phyloP scores from a whole-genome alignment of 2,113 vertebrate species.

The Zosterops lateralis region DNA sequence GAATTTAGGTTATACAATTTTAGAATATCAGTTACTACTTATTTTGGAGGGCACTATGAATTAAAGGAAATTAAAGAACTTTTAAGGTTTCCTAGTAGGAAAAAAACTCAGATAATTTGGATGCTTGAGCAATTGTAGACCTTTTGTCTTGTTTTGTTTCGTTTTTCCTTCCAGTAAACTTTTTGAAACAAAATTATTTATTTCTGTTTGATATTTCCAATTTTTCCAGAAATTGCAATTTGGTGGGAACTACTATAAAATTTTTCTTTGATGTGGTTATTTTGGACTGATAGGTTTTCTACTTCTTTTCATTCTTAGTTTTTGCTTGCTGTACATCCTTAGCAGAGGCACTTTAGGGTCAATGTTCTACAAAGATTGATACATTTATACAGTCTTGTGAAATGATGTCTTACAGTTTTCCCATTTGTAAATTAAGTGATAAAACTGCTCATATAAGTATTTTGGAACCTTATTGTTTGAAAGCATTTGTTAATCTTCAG shows the following conservation, averaged over 20 bases:
- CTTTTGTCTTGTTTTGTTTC: background rate
- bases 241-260: accelerated
- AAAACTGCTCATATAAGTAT: background rate
- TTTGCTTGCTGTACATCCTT: background rate
- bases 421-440: background rate
- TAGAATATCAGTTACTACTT: background rate
- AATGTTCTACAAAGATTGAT: background rate
- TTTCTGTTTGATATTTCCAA: background rate
- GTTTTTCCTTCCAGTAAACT: background rate
- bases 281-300: background rate
- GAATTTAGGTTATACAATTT: background rate
- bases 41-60: background rate
- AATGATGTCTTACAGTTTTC: background rate
- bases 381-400: background rate
- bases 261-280: background rate
- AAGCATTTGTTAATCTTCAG: background rate
- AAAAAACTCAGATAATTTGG: background rate
- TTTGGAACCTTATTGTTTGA: background rate
- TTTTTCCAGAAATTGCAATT: background rate
- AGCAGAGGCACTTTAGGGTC: background rate
- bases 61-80: background rate
- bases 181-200: background rate
- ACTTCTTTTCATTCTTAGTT: background rate
- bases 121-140: background rate
- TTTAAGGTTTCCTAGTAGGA: background rate